These are phyloP conservation scores for Tetramorium alpestre DNA, from an alignment of 1,140 invertebrate species.

Conservation along the genomic window DNA sequence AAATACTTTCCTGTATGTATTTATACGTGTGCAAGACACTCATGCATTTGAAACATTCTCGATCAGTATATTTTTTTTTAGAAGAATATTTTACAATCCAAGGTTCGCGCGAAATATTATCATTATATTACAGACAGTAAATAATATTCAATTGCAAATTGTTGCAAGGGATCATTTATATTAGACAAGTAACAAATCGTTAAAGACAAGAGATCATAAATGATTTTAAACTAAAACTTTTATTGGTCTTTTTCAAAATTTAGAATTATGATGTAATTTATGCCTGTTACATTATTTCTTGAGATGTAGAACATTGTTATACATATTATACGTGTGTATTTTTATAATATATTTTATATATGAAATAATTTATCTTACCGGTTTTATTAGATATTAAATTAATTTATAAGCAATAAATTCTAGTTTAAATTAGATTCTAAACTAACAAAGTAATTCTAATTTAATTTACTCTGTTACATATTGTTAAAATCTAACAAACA, in stretches of 20 bases:
- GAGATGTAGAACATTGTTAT: not conserved
- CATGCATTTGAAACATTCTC: conserved; percentile 9
- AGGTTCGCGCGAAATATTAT: not conserved
- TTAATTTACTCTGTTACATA: not conserved
- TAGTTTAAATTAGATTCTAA: not conserved
- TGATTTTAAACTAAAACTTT: not conserved
- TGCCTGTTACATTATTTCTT: not conserved
- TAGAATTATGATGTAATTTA: not conserved
- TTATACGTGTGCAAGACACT: not conserved
- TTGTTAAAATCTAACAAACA: not conserved
- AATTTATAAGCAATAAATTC: not conserved
- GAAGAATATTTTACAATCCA: not conserved
- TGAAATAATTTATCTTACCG: not conserved
- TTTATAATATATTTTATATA: not conserved
- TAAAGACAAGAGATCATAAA: not conserved
- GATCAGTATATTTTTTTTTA: not conserved
- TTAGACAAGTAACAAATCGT: not conserved
- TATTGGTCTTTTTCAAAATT: not conserved
- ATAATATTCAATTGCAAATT: not conserved
- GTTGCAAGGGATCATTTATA: not conserved
- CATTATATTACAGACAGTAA: not conserved
- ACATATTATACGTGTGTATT: not conserved
- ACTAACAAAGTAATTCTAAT: not conserved
- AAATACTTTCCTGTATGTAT: not conserved
- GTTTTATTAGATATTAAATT: not conserved